Base-by-base conservation (phyloP, 2,113 vertebrate species). In the Mungos mungo region DNA sequence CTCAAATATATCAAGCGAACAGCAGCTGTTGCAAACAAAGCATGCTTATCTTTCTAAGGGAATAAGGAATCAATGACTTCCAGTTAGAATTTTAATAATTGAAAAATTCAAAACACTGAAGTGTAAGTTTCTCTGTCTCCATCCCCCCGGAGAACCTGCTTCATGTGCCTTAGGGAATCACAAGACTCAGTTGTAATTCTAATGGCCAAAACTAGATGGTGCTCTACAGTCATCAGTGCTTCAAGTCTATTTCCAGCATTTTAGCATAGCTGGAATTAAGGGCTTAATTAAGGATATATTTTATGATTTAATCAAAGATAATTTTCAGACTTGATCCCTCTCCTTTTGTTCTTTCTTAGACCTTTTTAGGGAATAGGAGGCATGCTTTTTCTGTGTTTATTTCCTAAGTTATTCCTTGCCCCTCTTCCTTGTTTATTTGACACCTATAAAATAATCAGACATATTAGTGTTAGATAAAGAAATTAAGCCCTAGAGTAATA, bases 151-250 rank as follows among this genome's bases (percentile, higher is more conserved):
- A 80, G 23, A 60, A 69, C 60, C 77, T 52, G 35, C 47, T 35
- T 87, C 3, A 2, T 19, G 21, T 3, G 11, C n/a, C 5, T 60
- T 31, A 25, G 54, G 38, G 5, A 72, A 52, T 60, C n/a, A 12
- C 57, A 89, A 95, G 33, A 79, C 5, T 52, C 69, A 7, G 1
- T 25, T 98, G 95, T 92, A 96, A 92, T 98, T 97, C 92, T 52
- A 88, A 35, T 23, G 52, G 15, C 31, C 27, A 88, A 83, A 33
- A 88, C 96, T 95, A 98, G 97, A 96, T 97, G 98, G 96, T 52
- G 92, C 92, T 96, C 92, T 92, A 38, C 63, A 47, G 47, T 90
- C 69, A 68, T 31, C 65, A 72, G 96, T 94, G 18, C 18, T 79
- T 79, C 79, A 60, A 66, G 15, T 63, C 21, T 29, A 14, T 81